A percentile compares a stretch with the other conserved stretches of the same genome.
Evolutionary conservation across 1,140 invertebrate species (phyloP).

Genomic region (Brachionus sp.): DNA sequence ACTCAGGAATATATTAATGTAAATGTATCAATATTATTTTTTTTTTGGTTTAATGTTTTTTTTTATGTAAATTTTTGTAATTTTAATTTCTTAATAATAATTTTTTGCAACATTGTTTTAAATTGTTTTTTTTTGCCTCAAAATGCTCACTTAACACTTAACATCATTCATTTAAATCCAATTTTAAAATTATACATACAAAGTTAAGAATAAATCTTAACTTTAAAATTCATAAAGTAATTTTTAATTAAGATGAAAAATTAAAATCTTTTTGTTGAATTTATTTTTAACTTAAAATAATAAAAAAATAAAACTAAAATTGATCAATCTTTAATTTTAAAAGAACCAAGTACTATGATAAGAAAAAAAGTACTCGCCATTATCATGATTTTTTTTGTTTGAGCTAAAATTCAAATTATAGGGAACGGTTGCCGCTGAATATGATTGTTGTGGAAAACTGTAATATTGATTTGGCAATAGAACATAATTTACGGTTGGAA

Average conservation of each 20-base stretch:
- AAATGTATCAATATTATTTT: background rate
- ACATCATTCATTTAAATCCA: too few relatives aligned
- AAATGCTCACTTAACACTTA: too few relatives aligned
- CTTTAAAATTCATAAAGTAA: too few relatives aligned
- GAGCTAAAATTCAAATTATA: background rate
- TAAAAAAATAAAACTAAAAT: too few relatives aligned
- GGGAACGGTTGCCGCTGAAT: background rate
- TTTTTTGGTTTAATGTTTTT: background rate
- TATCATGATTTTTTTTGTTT: background rate
- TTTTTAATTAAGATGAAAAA: too few relatives aligned
- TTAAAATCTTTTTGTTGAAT: too few relatives aligned
- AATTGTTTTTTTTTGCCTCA: background rate
- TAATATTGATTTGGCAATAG: background rate
- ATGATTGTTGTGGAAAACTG: background rate
- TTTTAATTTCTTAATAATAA: constrained; percentile 1
- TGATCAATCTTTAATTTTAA: background rate
- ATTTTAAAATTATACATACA: too few relatives aligned
- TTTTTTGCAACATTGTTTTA: background rate
- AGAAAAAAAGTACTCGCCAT: background rate
- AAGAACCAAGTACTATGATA: background rate
- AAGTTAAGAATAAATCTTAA: too few relatives aligned
- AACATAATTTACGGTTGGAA: background rate
- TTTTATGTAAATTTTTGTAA: background rate
- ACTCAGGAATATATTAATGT: background rate
- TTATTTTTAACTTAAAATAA: background rate